Evolutionary conservation across 2,113 vertebrate genomes (phyloP).

Genomic region (Leptobrachium leishanense): DNA sequence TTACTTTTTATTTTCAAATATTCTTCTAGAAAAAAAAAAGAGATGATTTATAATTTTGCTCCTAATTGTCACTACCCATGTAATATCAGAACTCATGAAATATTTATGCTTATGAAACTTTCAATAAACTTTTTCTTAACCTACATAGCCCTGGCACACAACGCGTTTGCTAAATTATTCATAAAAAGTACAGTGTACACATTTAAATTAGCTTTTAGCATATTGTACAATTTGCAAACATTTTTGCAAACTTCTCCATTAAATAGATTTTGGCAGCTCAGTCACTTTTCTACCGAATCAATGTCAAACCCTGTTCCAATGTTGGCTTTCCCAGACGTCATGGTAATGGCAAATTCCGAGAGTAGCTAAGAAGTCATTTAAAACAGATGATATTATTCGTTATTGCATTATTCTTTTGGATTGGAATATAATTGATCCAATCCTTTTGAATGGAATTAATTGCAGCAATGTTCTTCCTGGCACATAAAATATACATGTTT

Average conservation of each 20-base stretch:
- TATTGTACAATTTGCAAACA: constrained; percentile 46
- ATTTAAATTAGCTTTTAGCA: constrained; percentile 44
- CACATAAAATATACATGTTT: too few species aligned
- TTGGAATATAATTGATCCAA: background rate
- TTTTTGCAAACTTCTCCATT: constrained; percentile 37
- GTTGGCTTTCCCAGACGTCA: constrained; percentile 19
- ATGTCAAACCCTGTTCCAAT: constrained; percentile 37
- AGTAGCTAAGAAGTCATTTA: background rate
- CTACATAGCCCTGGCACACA: constrained; percentile 36
- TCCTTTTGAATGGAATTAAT: too few species aligned
- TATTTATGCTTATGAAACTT: constrained; percentile 37
- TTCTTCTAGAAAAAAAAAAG: background rate
- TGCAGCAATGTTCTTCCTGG: too few species aligned
- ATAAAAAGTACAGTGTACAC: constrained; percentile 42
- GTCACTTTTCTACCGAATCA: constrained; percentile 39
- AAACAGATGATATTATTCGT: background rate
- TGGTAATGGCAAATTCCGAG: constrained; percentile 14
- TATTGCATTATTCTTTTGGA: background rate
- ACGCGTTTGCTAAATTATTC: constrained; percentile 44
- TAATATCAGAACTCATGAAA: constrained; percentile 38
- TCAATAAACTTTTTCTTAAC: constrained; percentile 38
- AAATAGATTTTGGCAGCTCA: constrained; percentile 38
- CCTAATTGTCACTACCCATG: constrained; percentile 40
- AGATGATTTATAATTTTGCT: constrained; percentile 32
- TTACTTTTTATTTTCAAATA: background rate